Percentiles rank a stretch among this genome's conserved stretches.
These are phyloP conservation scores for Limenitis camilla DNA, from an alignment of 2,888 invertebrate genomes.

Conservation along the genomic window DNA sequence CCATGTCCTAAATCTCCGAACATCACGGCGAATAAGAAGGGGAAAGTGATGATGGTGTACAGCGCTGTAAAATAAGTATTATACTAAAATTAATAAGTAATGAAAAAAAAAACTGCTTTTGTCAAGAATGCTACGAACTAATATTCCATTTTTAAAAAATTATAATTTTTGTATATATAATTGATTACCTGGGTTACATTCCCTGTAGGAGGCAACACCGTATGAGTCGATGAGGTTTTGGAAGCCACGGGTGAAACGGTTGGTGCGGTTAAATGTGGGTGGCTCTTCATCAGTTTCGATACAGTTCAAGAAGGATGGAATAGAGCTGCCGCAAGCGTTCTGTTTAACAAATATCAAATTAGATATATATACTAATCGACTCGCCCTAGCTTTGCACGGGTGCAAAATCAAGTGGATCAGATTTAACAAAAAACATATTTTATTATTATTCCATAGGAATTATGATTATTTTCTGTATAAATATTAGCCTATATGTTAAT, in stretches of 20 bases:
- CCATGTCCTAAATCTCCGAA: slow-evolving; percentile 97
- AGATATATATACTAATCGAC: too few species aligned
- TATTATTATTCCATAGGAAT: too few species aligned
- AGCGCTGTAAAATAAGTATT: slow-evolving; percentile 81
- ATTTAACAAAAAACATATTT: too few species aligned
- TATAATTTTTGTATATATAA: too few species aligned
- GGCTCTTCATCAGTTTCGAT: slow-evolving; percentile 87
- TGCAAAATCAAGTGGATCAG: too few species aligned
- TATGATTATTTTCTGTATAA: too few species aligned
- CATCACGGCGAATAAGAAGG: slow-evolving; percentile 96
- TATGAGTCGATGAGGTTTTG: slow-evolving; percentile 95
- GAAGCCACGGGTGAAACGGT: slow-evolving; percentile 94
- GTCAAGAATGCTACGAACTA: too few species aligned
- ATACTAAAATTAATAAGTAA: too few species aligned
- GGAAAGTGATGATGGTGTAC: slow-evolving; percentile 93
- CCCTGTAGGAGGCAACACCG: slow-evolving; percentile 93
- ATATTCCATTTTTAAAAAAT: too few species aligned
- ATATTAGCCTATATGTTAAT: too few species aligned
- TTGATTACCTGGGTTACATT: slow-evolving; percentile 87
- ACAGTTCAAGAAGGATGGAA: slow-evolving; percentile 94
- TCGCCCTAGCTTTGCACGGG: too few species aligned
- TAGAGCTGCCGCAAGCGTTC: slow-evolving; percentile 86
- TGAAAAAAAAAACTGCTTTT: too few species aligned
- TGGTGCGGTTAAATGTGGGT: slow-evolving; percentile 93
- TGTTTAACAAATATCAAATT: slow-evolving; percentile 33